Percentiles rank a stretch among this genome's conserved stretches.
These are phyloP conservation scores for Hystrix brachyura DNA, from an alignment of 2,113 vertebrate genomes.

Conservation along the genomic window DNA sequence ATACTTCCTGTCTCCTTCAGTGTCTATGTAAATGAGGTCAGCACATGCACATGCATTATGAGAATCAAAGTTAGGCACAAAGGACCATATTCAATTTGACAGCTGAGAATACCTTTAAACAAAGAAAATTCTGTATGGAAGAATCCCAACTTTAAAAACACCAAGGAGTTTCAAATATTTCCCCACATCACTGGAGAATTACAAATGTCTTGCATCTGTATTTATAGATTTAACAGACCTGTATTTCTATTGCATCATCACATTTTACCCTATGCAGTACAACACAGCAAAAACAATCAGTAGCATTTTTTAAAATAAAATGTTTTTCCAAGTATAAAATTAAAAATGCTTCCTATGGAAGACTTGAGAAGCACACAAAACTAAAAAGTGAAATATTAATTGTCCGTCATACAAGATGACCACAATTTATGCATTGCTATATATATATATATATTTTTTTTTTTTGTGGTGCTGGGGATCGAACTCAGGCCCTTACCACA, in stretches of 20 bases:
- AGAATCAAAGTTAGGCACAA: neutral
- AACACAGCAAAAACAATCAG: neutral
- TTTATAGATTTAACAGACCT: neutral
- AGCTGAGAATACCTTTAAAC: neutral
- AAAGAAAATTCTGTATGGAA: neutral
- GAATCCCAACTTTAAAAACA: neutral
- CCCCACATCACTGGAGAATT: neutral
- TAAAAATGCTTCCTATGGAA: neutral
- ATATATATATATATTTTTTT: too few species aligned
- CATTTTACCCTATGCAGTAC: neutral
- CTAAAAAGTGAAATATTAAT: neutral
- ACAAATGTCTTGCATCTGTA: neutral
- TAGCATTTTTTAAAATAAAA: neutral
- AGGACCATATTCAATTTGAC: neutral
- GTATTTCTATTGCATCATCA: neutral
- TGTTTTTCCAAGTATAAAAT: neutral
- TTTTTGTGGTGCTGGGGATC: too few species aligned
- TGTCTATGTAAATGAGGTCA: neutral
- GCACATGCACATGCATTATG: neutral
- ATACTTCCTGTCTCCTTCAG: neutral
- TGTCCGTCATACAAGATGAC: neutral
- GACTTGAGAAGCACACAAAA: neutral
- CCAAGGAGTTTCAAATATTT: neutral
- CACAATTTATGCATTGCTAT: neutral
- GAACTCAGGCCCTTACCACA: too few species aligned